A percentile compares a stretch with the other conserved stretches of the same genome.
These are phyloP conservation scores for Stenchaetothrips biformis DNA, from an alignment of 2,888 invertebrate genomes.

Conservation along the genomic window DNA sequence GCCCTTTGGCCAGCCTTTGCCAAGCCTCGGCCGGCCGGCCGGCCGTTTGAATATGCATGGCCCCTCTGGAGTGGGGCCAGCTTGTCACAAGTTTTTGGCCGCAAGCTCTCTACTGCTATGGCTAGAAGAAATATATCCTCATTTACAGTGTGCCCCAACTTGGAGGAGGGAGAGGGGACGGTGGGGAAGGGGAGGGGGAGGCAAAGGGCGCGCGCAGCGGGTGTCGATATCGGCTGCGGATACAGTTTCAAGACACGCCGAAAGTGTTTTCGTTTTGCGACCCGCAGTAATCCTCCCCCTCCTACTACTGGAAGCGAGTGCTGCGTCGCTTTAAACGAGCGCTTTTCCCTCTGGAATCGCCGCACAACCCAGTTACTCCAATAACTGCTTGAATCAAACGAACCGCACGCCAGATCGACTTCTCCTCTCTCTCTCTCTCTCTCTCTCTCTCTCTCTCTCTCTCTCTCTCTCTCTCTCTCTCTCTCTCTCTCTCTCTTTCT, in stretches of 20 bases:
- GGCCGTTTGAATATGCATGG: conserved; percentile 14
- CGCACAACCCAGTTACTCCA: no score
- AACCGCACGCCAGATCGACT: not conserved
- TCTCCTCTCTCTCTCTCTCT: not conserved
- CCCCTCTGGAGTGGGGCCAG: conserved; percentile 2
- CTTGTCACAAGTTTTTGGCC: conserved; percentile 21
- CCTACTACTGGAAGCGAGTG: no score
- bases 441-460: not conserved
- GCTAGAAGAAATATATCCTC: conserved; percentile 4
- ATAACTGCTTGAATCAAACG: no score
- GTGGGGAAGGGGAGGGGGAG: not conserved
- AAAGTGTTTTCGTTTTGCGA: not conserved
- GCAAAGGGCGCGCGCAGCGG: not conserved
- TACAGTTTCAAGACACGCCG: conserved; percentile 18
- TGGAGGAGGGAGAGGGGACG: not conserved
- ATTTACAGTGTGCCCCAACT: not conserved
- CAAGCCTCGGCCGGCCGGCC: no score
- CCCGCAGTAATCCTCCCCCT: not conserved
- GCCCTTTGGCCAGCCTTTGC: no score
- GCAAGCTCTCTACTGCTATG: not conserved
- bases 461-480: not conserved
- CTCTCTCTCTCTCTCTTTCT: not conserved
- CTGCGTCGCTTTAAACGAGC: no score
- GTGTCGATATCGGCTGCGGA: conserved; percentile 11
- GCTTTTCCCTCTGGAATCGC: no score